Evolutionary conservation across 2,888 invertebrate species (phyloP).

Genomic region (Elegia similella): DNA sequence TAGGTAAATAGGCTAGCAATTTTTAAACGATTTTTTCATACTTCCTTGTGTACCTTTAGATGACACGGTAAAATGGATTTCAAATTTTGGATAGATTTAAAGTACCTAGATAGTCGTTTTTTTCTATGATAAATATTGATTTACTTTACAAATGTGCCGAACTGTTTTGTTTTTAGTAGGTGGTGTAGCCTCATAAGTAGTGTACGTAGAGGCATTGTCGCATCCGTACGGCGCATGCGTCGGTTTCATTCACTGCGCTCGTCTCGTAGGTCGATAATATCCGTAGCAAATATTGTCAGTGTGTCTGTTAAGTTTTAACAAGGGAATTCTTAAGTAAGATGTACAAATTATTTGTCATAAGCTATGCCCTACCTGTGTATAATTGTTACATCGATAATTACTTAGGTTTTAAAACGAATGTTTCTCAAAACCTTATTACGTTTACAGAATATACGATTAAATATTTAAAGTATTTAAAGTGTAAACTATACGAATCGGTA

Average conservation of each 20-base stretch:
- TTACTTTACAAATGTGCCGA: not conserved
- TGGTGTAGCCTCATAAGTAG: not conserved
- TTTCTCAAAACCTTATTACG: no score
- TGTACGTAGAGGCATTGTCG: constrained; percentile 26
- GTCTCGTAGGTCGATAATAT: constrained; percentile 45
- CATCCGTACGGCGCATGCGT: constrained; percentile 48
- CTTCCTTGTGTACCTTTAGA: no score
- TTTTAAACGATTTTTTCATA: no score
- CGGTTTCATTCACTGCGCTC: constrained; percentile 52
- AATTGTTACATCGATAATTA: no score
- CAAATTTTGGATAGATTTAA: not conserved
- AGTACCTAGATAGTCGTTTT: not conserved
- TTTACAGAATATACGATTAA: no score
- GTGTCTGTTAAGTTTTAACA: not conserved
- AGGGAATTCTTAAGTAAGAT: not conserved
- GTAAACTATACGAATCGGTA: no score
- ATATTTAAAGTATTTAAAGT: no score
- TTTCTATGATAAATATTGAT: not conserved
- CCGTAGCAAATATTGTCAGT: constrained; percentile 16
- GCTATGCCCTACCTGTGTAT: no score
- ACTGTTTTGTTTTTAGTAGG: constrained; percentile 1
- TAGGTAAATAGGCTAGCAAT: no score
- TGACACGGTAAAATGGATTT: no score
- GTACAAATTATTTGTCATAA: no score
- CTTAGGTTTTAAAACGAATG: no score